Base-by-base conservation (phyloP, 2,797 vertebrate species). In the Nothura maculosa region DNA sequence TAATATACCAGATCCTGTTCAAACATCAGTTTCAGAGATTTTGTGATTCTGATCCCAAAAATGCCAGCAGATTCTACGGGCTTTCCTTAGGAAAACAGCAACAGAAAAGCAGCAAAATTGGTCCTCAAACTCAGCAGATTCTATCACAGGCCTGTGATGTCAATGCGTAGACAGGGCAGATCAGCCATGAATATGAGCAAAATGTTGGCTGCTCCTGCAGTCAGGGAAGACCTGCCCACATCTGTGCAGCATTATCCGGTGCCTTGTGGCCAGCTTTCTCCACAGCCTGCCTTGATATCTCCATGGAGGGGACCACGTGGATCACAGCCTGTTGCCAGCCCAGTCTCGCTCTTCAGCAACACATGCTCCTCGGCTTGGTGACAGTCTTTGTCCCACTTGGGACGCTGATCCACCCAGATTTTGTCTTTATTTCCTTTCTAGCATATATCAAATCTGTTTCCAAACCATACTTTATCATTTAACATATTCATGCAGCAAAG, bases 1-100 rank as follows among this genome's bases (percentile, higher is more conserved):
- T 14, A 82, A 67, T 17, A n/a, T 87, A 67, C 12, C 4, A 12
- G 69, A 8, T 55, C 6, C 12, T 14, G 4, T 7, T 34, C 34
- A 74, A 9, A 50, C 2, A 66, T 27, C 12, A 40, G n/a, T 52
- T 85, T 73, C 22, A 76, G 6, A 45, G n/a, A 38, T 38, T 38
- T 38, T 38, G 9, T 70, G 0, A 17, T 30, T 1, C 47, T 50
- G 75, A 50, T 24, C 12, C 3, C 30, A 11, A 34, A 78, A 28
- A 47, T 3, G 7, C 9, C 0, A 1, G 50, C 30, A 54, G 48
- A 45, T 55, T 4, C 25, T 7, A 0, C 9, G 50, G 27, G 27
- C 30, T 54, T 54, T 54, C 52, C 54, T 60, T 66, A 50, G 6
- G 4, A 11, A 62, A 88, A 58, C 4, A 74, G 34, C 50, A 85